Evolutionary conservation across 2,113 vertebrate species (phyloP).

Genomic region (Coreoperca whiteheadi): DNA sequence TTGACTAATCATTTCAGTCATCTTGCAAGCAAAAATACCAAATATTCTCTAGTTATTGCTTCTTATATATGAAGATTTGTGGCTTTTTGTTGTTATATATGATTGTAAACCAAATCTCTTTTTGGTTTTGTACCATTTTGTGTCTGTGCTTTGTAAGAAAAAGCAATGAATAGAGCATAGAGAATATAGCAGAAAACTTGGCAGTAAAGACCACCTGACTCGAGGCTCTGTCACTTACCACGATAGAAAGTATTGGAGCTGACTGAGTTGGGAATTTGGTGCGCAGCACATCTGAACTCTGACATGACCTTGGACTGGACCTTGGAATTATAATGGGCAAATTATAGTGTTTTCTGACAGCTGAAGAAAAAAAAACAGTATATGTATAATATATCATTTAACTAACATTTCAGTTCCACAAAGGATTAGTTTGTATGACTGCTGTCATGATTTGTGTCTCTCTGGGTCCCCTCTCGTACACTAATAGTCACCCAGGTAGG

Average conservation of each 20-base stretch:
- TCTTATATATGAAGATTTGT: neutral
- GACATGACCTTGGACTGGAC: neutral
- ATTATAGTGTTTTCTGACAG: neutral
- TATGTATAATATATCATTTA: no score
- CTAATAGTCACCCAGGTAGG: neutral
- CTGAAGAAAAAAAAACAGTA: neutral
- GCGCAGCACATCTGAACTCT: constrained; percentile 32
- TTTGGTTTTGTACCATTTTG: neutral
- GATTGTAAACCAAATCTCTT: neutral
- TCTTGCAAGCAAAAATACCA: neutral
- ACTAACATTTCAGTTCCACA: neutral
- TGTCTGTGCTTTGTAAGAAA: no score
- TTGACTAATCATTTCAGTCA: neutral
- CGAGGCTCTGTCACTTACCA: constrained; percentile 30
- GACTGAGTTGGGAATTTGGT: constrained; percentile 31
- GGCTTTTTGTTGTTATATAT: neutral
- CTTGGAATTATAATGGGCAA: neutral
- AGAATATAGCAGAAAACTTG: constrained; percentile 30
- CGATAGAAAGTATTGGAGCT: constrained; percentile 15
- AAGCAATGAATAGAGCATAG: neutral
- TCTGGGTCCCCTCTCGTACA: neutral
- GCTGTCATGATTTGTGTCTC: neutral
- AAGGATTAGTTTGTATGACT: neutral
- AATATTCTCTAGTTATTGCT: neutral
- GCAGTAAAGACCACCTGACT: constrained; percentile 24